These are phyloP conservation scores for Gadus macrocephalus DNA, from an alignment of 2,113 vertebrate genomes.

Conservation along the genomic window DNA sequence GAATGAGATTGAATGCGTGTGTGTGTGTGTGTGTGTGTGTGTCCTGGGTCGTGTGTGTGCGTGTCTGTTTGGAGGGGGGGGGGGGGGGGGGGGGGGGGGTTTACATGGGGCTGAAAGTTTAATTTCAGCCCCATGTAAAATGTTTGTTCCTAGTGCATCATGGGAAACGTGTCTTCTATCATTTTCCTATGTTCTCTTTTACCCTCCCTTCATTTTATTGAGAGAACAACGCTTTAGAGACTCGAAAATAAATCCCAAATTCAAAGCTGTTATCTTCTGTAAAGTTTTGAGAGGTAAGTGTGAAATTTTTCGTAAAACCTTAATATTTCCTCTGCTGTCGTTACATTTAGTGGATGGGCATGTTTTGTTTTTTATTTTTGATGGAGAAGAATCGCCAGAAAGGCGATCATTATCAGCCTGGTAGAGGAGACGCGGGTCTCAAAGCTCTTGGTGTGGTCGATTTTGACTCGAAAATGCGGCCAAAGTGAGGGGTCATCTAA, in stretches of 20 bases:
- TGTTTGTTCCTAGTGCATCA: conserved; percentile 64
- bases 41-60: no score
- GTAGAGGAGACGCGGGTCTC: conserved; percentile 50
- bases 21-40: no score
- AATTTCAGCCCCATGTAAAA: conserved; percentile 13
- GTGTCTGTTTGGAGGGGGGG: no score
- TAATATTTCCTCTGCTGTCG: conserved; percentile 29
- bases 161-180: conserved; percentile 66
- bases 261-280: conserved; percentile 38
- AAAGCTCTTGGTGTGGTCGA: conserved; percentile 42
- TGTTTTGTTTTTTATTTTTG: conserved; percentile 54
- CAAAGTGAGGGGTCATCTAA: conserved; percentile 61
- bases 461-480: conserved; percentile 64
- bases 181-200: conserved; percentile 61
- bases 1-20: no score
- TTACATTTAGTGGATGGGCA: conserved; percentile 20
- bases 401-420: conserved; percentile 53
- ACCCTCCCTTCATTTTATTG: conserved; percentile 61
- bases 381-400: conserved; percentile 47
- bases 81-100: no score
- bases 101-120: no score
- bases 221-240: conserved; percentile 67
- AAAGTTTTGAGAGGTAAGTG: conserved; percentile 55
- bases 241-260: conserved; percentile 48
- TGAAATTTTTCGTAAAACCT: conserved; percentile 33